Base-by-base conservation (phyloP, 2,888 invertebrate species). In the Pharmacophagus antenor region DNA sequence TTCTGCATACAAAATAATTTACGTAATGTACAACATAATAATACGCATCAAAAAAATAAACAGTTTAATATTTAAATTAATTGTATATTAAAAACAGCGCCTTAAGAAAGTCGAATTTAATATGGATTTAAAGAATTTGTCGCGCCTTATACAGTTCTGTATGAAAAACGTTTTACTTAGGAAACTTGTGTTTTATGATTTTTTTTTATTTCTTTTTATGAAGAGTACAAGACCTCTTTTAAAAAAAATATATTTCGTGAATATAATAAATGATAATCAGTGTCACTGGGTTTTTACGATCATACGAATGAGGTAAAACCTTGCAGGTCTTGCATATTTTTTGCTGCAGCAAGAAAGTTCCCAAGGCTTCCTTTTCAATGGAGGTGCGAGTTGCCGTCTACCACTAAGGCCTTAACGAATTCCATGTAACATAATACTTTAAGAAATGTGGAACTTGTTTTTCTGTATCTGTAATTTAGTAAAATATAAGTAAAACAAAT, bases 241-340 rank as follows among this genome's bases (percentile, higher is more conserved):
- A n/a, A n/a, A n/a, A n/a, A n/a, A n/a, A n/a, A n/a, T n/a, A n/a
- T n/a, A n/a, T n/a, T n/a, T n/a, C n/a, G 37, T n/a, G 37, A n/a
- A 37, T 37, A n/a, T 37, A 4, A 37, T n/a, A 37, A n/a, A 15
- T 37, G 17, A 4, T 37, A 15, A 18, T 44, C 10, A 22, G 46
- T 21, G 22, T 47, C 46, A 47, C 15, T 47, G 46, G 46, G 46
- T 47, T 47, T 47, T 47, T 47, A 20, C 21, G 5, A 15, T 21
- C 46, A 15, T 22, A 4, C 46, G 7, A 44, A 2, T 44, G 44
- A 10, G 17, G 20, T 20, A 44, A 8, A 44, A 44, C 37, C 37
- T 37, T n/a, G n/a, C 37, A n/a, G 15, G 37, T 37, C 37, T n/a
- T 37, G 37, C 2, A 6, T 37, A 37, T 37, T 37, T 37, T 1